These are phyloP conservation scores for Hylaeus anthracinus DNA, from an alignment of 1,140 invertebrate genomes.

Conservation along the genomic window DNA sequence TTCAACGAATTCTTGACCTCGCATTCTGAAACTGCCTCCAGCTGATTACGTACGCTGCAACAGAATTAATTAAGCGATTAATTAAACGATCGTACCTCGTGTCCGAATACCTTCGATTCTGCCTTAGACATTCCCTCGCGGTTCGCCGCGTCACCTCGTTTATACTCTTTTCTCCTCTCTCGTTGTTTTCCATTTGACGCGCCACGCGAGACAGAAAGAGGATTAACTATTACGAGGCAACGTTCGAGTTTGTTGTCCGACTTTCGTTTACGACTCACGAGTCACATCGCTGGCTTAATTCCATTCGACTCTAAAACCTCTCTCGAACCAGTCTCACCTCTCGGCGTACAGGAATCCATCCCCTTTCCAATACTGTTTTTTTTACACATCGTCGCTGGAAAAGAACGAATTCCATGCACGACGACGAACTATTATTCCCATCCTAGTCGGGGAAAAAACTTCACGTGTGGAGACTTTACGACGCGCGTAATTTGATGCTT, in stretches of 20 bases:
- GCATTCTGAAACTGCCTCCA: no score
- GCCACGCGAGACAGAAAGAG: conserved; percentile 12
- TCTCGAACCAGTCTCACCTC: conserved; percentile 5
- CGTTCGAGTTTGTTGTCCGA: conserved; percentile 10
- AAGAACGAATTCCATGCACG: neutral
- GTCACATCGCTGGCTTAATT: conserved; percentile 29
- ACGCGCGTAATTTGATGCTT: no score
- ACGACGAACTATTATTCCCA: neutral
- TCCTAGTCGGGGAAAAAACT: no score
- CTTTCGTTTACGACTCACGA: conserved; percentile 42
- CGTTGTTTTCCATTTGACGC: conserved; percentile 8
- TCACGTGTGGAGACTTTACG: neutral
- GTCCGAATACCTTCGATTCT: neutral
- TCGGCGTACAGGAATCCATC: conserved; percentile 15
- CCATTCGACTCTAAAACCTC: conserved; percentile 34
- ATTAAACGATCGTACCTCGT: neutral
- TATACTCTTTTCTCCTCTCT: neutral
- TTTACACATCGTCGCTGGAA: neutral
- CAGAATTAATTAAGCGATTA: conserved; percentile 14
- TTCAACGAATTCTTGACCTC: no score
- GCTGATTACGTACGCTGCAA: neutral
- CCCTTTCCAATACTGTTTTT: neutral
- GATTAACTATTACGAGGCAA: conserved; percentile 17
- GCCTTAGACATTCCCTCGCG: no score
- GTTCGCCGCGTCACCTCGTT: neutral